Evolutionary conservation across 2,113 vertebrate genomes (phyloP).

Genomic region (Engystomops pustulosus): DNA sequence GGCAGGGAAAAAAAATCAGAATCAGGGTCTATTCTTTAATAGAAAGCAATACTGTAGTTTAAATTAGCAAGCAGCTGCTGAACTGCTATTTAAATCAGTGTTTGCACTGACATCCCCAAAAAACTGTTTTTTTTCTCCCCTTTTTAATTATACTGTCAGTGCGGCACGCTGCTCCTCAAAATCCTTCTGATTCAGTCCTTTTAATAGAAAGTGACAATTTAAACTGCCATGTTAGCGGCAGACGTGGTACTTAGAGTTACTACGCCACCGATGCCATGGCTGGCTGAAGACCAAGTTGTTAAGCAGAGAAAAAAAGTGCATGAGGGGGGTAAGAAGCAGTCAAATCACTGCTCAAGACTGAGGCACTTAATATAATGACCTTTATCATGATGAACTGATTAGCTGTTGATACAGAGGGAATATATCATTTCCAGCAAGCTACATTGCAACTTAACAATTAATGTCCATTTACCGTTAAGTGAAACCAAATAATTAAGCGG

Average conservation of each 20-base stretch:
- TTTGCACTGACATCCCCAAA: slow-evolving; percentile 78
- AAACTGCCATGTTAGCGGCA: slow-evolving; percentile 72
- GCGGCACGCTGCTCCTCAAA: slow-evolving; percentile 73
- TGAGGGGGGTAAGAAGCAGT: slow-evolving; percentile 67
- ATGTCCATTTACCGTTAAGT: not conserved
- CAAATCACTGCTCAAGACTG: slow-evolving; percentile 73
- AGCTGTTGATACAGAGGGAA: slow-evolving; percentile 55
- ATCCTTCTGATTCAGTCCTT: slow-evolving; percentile 76
- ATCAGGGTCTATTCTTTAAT: slow-evolving; percentile 73
- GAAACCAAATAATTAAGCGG: slow-evolving; percentile 56
- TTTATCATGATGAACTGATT: slow-evolving; percentile 63
- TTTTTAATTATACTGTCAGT: slow-evolving; percentile 78
- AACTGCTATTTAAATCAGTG: slow-evolving; percentile 76
- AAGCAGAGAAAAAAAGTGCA: slow-evolving; percentile 68
- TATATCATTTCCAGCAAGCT: slow-evolving; percentile 59
- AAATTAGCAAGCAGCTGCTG: slow-evolving; percentile 75
- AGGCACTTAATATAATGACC: slow-evolving; percentile 66
- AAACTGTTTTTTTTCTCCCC: slow-evolving; percentile 64
- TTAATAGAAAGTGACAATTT: slow-evolving; percentile 82
- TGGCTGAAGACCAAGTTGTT: slow-evolving; percentile 77
- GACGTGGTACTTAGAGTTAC: slow-evolving; percentile 77
- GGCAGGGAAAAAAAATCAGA: slow-evolving; percentile 59
- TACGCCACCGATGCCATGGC: slow-evolving; percentile 71
- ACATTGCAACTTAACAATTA: slow-evolving; percentile 12
- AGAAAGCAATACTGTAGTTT: slow-evolving; percentile 83